Evolutionary conservation across 2,797 vertebrate species (phyloP).

Genomic region (Neostethus bicornis): DNA sequence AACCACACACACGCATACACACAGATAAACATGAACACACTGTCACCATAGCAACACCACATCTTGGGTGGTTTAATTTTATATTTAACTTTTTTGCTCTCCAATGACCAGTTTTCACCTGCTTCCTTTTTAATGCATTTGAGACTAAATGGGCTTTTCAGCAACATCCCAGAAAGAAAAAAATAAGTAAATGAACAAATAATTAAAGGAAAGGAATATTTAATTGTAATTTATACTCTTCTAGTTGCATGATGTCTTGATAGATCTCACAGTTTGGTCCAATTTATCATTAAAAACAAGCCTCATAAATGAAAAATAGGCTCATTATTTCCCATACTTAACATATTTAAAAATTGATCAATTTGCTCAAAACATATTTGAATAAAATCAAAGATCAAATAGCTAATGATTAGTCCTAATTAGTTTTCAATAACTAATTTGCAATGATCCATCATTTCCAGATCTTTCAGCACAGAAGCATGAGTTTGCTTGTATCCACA

Average conservation of each 20-base stretch:
- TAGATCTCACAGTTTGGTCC: no score
- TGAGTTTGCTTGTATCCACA: conserved; percentile 6
- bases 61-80: conserved; percentile 45
- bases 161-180: conserved; percentile 1
- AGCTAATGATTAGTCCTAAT: not conserved
- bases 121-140: conserved; percentile 4
- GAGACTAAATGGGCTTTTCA: not conserved
- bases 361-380: no score
- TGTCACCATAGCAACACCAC: conserved; percentile 67
- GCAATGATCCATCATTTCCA: not conserved
- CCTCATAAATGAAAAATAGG: no score
- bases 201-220: not conserved
- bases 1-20: not conserved
- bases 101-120: conserved; percentile 29
- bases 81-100: conserved; percentile 60
- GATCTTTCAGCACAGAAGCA: not conserved
- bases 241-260: no score
- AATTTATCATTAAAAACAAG: no score
- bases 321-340: no score
- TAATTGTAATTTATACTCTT: no score
- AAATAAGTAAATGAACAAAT: conserved; percentile 11
- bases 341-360: no score
- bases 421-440: not conserved
- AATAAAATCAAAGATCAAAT: not conserved
- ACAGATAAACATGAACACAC: not conserved